Evolutionary conservation across 1,140 invertebrate species (phyloP).

Genomic region (Drosophila sp.): DNA sequence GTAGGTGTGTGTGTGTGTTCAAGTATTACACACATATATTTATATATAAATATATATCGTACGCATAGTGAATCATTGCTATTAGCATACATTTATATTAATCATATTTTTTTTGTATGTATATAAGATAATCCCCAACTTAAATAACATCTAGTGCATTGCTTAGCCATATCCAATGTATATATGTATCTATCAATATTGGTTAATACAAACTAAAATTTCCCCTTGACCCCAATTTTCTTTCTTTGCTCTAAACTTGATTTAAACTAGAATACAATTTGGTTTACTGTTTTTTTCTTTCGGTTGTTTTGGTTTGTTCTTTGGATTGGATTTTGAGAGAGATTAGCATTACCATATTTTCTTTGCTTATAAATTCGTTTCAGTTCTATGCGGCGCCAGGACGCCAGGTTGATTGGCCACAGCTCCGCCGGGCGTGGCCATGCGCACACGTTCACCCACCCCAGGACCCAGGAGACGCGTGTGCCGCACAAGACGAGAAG

Average conservation of each 20-base stretch:
- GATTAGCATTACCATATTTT: not conserved
- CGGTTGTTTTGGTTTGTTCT: not conserved
- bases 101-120: not conserved
- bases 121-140: constrained; percentile 21
- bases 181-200: constrained; percentile 13
- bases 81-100: constrained; percentile 31
- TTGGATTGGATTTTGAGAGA: constrained; percentile 13
- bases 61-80: constrained; percentile 47
- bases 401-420: constrained; percentile 41
- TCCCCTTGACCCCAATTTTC: not conserved
- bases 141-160: constrained; percentile 48
- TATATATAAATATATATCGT: constrained; percentile 51
- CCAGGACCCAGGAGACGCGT: constrained; percentile 69
- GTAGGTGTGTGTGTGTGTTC: constrained; percentile 26
- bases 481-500: constrained; percentile 41
- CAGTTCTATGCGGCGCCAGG: constrained; percentile 79
- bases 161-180: constrained; percentile 33
- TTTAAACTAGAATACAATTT: constrained; percentile 77
- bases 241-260: constrained; percentile 29
- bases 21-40: constrained; percentile 20
- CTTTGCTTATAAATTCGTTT: constrained; percentile 82
- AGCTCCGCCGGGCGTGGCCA: constrained; percentile 60
- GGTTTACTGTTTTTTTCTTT: constrained; percentile 38
- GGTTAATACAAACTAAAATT: constrained; percentile 38
- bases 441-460: constrained; percentile 68